Base-by-base conservation (phyloP, 1,140 invertebrate genomes). In the Saccostrea echinata region DNA sequence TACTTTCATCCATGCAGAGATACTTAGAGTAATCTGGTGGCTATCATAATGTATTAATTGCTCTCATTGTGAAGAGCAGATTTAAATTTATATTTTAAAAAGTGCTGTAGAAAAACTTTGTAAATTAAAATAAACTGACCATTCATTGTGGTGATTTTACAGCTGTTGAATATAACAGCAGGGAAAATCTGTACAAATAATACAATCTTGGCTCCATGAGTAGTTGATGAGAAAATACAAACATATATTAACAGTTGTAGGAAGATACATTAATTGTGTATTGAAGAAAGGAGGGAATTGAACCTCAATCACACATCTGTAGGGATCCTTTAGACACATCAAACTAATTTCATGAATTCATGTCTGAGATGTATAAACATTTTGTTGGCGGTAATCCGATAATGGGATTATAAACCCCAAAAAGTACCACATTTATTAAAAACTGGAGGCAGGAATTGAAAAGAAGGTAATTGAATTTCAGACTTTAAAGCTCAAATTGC, bases 391-490 rank as follows among this genome's bases (percentile, higher is more conserved):
- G 68, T 76, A 76, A 76, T 76, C 68, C 68, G 24, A 76, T 76
- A 76, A 76, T 76, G 68, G 68, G 27, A 76, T 76, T 76, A 76
- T 76, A 76, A 76, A 76, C 24, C 68, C 24, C 68, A 76, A 33
- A 76, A 16, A 76, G 68, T 76, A 27, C 68, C 68, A 76, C n/a
- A 76, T 76, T 76, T 76, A 76, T 76, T 76, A 76, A 76, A 76
- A 30, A 30, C 68, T 76, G 68, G 68, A 76, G 11, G 30, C 68
- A 33, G 27, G 68, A 33, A 16, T 76, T 76, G 68, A 76, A 76
- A 76, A 12, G 68, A 76, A 76, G 68, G 68, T 76, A 76, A 76
- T 76, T 76, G 68, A 76, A 76, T 76, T 76, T 76, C 68, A 76
- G 27, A 30, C 68, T 76, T 76, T 76, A 76, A 76, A 76, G 68